Percentiles rank a stretch among this genome's conserved stretches.
phyloP scores from a whole-genome alignment of 2,797 vertebrate species.

The Selene dorsalis region DNA sequence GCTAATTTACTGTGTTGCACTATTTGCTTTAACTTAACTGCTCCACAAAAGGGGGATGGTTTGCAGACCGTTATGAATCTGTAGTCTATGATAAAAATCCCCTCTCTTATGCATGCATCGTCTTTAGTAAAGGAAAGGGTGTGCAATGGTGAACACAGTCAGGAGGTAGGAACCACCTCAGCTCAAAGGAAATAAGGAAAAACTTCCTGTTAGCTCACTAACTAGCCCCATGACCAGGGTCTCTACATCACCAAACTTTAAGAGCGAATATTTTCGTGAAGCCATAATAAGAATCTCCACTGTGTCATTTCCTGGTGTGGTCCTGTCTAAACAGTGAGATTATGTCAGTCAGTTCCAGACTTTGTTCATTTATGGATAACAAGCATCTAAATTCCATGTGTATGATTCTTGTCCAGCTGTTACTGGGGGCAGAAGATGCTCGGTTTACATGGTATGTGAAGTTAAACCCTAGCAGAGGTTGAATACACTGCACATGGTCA shows the following conservation, averaged over 20 bases:
- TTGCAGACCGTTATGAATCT: neutral
- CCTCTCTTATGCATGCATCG: too few species aligned
- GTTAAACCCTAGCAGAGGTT: constrained; percentile 17
- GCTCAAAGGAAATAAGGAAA: neutral
- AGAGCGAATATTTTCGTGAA: neutral
- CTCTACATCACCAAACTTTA: neutral
- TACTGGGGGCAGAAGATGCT: constrained; percentile 1
- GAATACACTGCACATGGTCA: constrained; percentile 1
- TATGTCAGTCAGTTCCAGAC: constrained; percentile 2
- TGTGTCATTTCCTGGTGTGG: constrained; percentile 10
- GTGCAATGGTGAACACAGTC: neutral
- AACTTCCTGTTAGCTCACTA: neutral
- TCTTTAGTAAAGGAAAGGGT: too few species aligned
- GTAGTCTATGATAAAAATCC: too few species aligned
- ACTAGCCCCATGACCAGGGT: neutral
- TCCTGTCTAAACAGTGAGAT: constrained; percentile 9
- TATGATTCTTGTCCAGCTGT: neutral
- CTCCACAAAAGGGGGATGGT: neutral
- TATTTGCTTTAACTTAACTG: neutral
- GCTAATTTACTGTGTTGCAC: neutral
- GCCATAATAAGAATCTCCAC: neutral
- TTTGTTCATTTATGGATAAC: constrained; percentile 14
- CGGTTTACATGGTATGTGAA: constrained; percentile 2
- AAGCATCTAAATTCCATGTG: constrained; percentile 5
- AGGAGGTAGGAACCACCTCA: neutral